A percentile compares a stretch with the other conserved stretches of the same genome.
phyloP scores from a whole-genome alignment of 2,797 vertebrate species.

The Aselliscus stoliczkanus region DNA sequence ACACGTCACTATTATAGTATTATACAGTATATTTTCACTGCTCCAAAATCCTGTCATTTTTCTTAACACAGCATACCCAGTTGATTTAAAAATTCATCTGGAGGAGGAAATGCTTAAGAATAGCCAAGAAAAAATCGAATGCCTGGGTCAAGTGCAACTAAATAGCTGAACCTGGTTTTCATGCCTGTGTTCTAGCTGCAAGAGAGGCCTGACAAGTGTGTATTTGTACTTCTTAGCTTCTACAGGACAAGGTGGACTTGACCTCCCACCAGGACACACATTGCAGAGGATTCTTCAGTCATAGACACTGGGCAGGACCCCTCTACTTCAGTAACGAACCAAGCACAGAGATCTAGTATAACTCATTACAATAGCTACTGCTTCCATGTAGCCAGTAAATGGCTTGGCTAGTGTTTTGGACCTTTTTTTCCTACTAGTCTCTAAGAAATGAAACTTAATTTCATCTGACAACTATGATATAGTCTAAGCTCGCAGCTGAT shows the following conservation, averaged over 20 bases:
- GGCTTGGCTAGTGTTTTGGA: not conserved
- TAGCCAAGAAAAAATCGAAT: not conserved
- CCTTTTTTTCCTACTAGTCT: not conserved
- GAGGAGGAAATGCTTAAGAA: not conserved
- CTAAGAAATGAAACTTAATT: not conserved
- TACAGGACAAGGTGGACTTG: not conserved
- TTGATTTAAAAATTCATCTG: not conserved
- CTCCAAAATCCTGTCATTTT: not conserved
- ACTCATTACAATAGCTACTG: not conserved
- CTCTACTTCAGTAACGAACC: not conserved
- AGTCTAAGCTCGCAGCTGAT: not conserved
- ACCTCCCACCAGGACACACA: fast-evolving
- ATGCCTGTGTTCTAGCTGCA: not conserved
- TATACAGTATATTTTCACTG: not conserved
- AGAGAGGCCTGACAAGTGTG: not conserved
- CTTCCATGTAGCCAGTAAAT: not conserved
- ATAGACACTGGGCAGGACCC: not conserved
- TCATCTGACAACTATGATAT: not conserved
- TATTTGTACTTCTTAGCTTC: not conserved
- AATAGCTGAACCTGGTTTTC: not conserved
- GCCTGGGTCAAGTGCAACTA: not conserved
- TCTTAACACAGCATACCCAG: not conserved
- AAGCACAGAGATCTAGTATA: not conserved
- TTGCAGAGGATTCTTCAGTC: not conserved
- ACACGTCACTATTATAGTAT: not conserved